Conservation (phyloP, 2,797 vertebrate genomes). For the Danio albolineatus region DNA sequence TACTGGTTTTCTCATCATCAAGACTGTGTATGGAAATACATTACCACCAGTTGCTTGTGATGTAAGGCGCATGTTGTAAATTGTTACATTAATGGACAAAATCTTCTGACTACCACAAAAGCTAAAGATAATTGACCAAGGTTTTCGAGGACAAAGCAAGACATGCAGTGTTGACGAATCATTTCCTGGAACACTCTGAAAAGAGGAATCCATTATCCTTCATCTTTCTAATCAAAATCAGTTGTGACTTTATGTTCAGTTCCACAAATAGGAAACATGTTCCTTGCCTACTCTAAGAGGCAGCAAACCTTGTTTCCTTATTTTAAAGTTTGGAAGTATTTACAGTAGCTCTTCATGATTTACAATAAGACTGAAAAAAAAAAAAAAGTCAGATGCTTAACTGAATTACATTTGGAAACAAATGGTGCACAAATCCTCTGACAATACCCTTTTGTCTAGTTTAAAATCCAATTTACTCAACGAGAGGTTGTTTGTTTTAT, state of each 20-base stretch:
- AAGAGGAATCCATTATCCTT: conserved; percentile 58
- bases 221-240: conserved; percentile 40
- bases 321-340: neutral
- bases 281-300: conserved; percentile 59
- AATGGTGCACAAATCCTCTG: neutral
- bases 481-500: neutral
- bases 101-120: neutral
- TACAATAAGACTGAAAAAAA: neutral
- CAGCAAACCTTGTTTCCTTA: conserved; percentile 51
- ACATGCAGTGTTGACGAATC: neutral
- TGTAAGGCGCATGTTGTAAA: neutral
- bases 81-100: conserved; percentile 7
- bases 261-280: conserved; percentile 54
- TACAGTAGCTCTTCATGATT: neutral
- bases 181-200: conserved; percentile 21
- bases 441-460: neutral
- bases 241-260: conserved; percentile 56
- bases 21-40: neutral
- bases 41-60: neutral
- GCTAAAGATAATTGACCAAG: neutral
- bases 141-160: neutral
- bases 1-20: neutral
- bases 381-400: neutral
- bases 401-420: neutral
- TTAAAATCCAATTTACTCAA: conserved; percentile 39